Base-by-base conservation (phyloP, 2,797 vertebrate species). In the Poecilia picta region DNA sequence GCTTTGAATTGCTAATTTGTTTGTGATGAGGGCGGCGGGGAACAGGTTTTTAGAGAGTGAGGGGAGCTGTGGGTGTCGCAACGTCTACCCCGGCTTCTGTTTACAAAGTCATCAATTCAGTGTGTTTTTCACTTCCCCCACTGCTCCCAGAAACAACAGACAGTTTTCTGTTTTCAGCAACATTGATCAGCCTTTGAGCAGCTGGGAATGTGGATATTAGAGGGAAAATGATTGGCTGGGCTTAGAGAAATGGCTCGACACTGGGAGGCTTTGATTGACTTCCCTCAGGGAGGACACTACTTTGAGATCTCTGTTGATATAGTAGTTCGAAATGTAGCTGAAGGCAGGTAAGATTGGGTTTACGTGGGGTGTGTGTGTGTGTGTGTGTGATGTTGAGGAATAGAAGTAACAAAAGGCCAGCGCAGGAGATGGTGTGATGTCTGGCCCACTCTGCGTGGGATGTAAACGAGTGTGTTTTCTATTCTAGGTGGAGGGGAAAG, bases 1-100 rank as follows among this genome's bases (percentile, higher is more conserved):
- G 64, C 91, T 94, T 89, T 92, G 94, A 95, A 95, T 96, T 94
- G 92, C 92, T 94, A 94, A 96, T 95, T 93, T 68, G 76, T 85
- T 88, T 84, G 90, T 85, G 90, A 92, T 88, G 84, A 90, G 86
- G 88, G 83, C 39, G 72, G 85, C 49, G 41, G 76, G 20, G 83
- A 81, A 81, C 10, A 36, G 74, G 70, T 88, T 93, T 83, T 80
- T 87, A 83, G 81, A 45, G 41, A 71, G 25, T 71, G 25, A 72
- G 83, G 53, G 74, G 23, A 68, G 55, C 76, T 62, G 18, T 33
- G 79, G 84, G 84, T 88, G 86, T 91, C 80, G 88, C 77, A 76
- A 78, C 86, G 76, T 90, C 83, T 81, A 85, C 76, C 83, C 86
- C 72, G 25, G 78, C 83, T 81, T 83, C 85, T 81, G 78, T 90